Conservation (phyloP, 2,113 vertebrate species). For the Gulo gulo region DNA sequence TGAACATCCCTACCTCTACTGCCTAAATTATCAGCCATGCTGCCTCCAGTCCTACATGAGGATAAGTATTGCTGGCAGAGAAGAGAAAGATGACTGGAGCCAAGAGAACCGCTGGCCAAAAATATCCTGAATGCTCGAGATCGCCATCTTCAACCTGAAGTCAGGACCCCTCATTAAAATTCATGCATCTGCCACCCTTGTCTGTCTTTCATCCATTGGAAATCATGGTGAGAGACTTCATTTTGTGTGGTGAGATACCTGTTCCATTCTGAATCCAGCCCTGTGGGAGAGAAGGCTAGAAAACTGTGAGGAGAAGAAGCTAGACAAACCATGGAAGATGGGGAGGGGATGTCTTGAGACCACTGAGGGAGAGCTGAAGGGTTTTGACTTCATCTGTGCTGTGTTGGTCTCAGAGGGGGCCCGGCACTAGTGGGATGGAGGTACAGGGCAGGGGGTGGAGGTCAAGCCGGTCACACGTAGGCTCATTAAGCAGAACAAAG, state of each 20-base stretch:
- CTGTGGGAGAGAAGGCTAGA: neutral
- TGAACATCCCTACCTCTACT: constrained; percentile 53
- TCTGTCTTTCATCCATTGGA: neutral
- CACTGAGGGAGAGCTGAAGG: neutral
- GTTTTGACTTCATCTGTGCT: neutral
- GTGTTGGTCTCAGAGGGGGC: neutral
- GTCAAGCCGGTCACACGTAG: too few species aligned
- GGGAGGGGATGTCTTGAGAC: neutral
- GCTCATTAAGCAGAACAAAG: too few species aligned
- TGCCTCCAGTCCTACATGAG: constrained; percentile 64
- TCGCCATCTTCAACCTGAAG: neutral
- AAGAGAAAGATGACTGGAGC: neutral
- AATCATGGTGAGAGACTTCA: neutral
- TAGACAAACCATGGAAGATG: neutral
- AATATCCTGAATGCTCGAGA: neutral
- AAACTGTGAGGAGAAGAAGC: neutral
- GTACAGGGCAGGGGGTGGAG: neutral
- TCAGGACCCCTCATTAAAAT: constrained; percentile 49
- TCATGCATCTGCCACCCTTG: neutral
- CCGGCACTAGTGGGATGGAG: neutral
- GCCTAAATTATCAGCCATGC: constrained; percentile 39
- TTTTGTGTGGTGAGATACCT: neutral
- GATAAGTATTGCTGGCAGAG: neutral
- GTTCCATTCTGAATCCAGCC: neutral
- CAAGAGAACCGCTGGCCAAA: constrained; percentile 8